phyloP scores from a whole-genome alignment of 1,140 invertebrate genomes.

The Chlorops oryzae region DNA sequence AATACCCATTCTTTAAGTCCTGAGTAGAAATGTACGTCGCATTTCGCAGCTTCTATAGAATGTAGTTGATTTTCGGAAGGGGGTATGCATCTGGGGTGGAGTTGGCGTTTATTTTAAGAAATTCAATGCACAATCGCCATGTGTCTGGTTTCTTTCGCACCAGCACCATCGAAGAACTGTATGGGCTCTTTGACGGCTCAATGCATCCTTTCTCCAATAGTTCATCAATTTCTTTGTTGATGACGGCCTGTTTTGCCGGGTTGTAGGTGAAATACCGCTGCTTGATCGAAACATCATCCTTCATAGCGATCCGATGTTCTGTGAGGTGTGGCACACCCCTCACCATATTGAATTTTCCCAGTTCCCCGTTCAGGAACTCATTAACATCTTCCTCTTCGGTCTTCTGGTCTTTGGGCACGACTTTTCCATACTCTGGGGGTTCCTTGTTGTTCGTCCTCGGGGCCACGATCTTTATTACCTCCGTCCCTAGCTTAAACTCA shows the following conservation, averaged over 20 bases:
- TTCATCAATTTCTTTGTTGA: too few species aligned
- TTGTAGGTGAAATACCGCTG: too few species aligned
- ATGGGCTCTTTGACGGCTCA: background rate
- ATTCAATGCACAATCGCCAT: slow-evolving; percentile 39
- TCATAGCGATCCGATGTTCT: background rate
- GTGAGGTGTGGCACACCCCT: background rate
- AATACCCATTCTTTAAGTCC: too few species aligned
- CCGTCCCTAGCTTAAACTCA: too few species aligned
- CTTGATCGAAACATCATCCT: background rate
- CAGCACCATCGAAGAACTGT: background rate
- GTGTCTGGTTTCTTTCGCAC: too few species aligned
- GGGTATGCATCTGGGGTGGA: slow-evolving; percentile 43
- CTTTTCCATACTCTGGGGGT: too few species aligned
- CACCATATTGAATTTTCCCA: background rate
- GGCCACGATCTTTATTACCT: too few species aligned
- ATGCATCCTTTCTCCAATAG: too few species aligned
- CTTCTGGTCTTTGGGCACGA: too few species aligned
- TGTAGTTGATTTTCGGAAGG: slow-evolving; percentile 48
- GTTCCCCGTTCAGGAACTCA: background rate
- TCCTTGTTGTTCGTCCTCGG: too few species aligned
- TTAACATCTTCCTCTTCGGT: too few species aligned
- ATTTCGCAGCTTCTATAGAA: slow-evolving; percentile 32
- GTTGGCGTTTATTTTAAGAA: slow-evolving; percentile 34
- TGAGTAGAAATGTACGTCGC: slow-evolving; percentile 35
- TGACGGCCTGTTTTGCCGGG: too few species aligned